phyloP scores from a whole-genome alignment of 2,113 vertebrate species.

The Myanophis thanlyinensis region DNA sequence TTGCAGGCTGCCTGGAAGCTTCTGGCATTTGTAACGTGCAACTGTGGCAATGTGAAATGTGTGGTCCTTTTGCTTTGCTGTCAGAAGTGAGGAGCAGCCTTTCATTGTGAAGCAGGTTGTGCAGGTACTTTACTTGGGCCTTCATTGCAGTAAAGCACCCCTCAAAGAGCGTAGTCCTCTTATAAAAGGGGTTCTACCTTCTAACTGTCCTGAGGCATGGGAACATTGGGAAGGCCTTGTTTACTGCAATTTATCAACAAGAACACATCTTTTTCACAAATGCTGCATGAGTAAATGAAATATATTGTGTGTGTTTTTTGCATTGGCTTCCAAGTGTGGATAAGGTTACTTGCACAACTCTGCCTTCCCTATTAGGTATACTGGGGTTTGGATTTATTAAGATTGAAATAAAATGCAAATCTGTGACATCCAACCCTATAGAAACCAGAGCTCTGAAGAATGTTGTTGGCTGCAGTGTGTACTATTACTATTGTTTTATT shows the following conservation, averaged over 20 bases:
- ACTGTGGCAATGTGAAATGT: background rate
- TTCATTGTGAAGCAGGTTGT: background rate
- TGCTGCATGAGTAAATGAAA: background rate
- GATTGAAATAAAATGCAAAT: slow-evolving; percentile 3
- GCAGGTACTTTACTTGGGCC: background rate
- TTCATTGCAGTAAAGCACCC: background rate
- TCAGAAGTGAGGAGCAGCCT: background rate
- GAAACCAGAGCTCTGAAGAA: background rate
- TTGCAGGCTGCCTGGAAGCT: background rate
- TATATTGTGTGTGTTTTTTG: background rate
- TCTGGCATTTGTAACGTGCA: background rate
- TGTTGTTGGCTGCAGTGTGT: background rate
- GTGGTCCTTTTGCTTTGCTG: background rate
- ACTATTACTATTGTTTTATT: too few species aligned
- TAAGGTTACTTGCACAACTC: background rate
- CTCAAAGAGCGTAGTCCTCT: background rate
- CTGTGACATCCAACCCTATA: background rate
- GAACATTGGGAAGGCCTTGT: background rate
- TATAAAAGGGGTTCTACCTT: background rate
- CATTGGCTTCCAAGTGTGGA: background rate
- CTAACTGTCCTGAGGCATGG: background rate
- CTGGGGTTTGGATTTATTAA: background rate
- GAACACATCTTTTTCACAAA: background rate
- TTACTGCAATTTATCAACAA: background rate
- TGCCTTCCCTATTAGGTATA: background rate